Evolutionary conservation across 2,113 vertebrate genomes (phyloP).

Genomic region (Chascanopsetta lugubris): DNA sequence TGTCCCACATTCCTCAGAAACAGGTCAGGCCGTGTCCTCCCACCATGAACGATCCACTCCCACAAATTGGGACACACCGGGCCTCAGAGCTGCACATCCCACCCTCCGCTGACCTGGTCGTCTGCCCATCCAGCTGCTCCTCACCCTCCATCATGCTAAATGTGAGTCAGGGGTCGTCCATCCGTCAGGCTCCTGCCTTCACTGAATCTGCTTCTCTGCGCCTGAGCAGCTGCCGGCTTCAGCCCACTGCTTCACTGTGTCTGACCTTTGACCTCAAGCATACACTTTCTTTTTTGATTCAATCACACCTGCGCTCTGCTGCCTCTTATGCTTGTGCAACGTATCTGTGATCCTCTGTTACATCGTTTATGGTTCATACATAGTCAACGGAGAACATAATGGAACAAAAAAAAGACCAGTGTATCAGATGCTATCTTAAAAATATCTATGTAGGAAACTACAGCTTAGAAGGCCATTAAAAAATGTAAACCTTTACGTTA

Average conservation of each 20-base stretch:
- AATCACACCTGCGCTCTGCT: not conserved
- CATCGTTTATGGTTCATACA: not conserved
- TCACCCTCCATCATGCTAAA: constrained; percentile 10
- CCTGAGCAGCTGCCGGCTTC: constrained; percentile 5
- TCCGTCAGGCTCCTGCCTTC: constrained; percentile 20
- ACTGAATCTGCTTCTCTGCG: not conserved
- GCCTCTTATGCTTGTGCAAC: not conserved
- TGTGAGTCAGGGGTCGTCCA: constrained; percentile 10
- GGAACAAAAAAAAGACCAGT: no score
- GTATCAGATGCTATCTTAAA: no score
- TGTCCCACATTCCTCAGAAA: not conserved
- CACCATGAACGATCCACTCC: not conserved
- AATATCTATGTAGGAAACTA: no score
- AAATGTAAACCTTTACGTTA: no score
- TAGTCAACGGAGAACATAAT: not conserved
- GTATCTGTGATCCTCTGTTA: not conserved
- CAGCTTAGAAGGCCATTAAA: no score
- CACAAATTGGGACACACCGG: constrained; percentile 13
- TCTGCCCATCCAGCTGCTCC: constrained; percentile 45
- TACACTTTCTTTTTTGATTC: no score
- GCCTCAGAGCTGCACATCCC: constrained; percentile 5
- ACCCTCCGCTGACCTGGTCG: constrained; percentile 17
- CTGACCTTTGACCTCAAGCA: constrained; percentile 12
- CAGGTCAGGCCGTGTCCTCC: not conserved
- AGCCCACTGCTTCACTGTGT: not conserved